Conservation (phyloP, 2,888 invertebrate species). For the Bunonema sp. region DNA sequence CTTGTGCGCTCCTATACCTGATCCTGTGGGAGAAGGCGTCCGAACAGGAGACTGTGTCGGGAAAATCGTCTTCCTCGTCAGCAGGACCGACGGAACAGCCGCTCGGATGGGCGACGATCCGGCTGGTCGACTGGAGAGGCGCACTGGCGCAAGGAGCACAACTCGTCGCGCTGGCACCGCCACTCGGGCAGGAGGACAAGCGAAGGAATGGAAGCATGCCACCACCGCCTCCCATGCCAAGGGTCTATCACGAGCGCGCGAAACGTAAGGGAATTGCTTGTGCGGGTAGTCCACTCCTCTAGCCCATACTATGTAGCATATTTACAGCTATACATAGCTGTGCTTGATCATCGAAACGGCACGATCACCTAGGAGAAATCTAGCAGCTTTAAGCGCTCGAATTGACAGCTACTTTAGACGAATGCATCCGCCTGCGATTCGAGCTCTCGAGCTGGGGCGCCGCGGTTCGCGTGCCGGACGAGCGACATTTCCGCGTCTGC, state of each 20-base stretch:
- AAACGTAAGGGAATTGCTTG: not conserved
- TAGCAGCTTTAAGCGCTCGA: too few relatives aligned
- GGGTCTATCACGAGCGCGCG: not conserved
- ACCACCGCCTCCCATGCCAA: too few relatives aligned
- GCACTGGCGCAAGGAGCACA: conserved; percentile 49
- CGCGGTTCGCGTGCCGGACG: too few relatives aligned
- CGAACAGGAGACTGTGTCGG: not conserved
- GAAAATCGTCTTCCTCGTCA: not conserved
- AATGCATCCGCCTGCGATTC: too few relatives aligned
- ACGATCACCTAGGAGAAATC: too few relatives aligned
- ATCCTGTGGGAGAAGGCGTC: conserved; percentile 41
- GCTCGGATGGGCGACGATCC: conserved; percentile 53
- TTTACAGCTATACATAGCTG: too few relatives aligned
- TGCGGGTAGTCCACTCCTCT: too few relatives aligned
- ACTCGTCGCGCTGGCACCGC: conserved; percentile 11
- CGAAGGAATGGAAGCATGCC: conserved; percentile 1
- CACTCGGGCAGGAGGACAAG: conserved; percentile 1
- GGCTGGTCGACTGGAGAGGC: conserved; percentile 52
- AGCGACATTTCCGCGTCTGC: too few relatives aligned
- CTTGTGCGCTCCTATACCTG: conserved; percentile 52
- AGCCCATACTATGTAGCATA: too few relatives aligned
- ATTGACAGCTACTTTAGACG: too few relatives aligned
- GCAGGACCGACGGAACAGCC: conserved; percentile 44
- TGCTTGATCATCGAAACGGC: too few relatives aligned
- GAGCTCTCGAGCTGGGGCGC: too few relatives aligned